A percentile compares a stretch with the other conserved stretches of the same genome.
Conservation (phyloP, 2,888 invertebrate genomes). For the Lapara coniferarum region DNA sequence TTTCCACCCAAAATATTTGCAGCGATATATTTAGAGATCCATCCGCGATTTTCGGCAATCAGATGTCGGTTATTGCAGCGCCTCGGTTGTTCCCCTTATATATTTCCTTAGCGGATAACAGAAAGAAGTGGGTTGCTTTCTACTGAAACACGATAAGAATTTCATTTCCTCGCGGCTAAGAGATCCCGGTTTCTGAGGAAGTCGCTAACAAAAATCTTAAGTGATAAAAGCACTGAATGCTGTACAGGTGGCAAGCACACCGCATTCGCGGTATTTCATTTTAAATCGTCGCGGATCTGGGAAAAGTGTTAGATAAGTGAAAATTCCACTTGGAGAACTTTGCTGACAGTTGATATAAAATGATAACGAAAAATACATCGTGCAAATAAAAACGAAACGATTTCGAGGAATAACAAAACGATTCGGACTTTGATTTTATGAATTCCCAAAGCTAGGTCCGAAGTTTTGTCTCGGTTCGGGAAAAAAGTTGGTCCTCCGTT, state of each 20-base stretch:
- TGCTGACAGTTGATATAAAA: constrained; percentile 32
- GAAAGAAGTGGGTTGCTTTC: constrained; percentile 76
- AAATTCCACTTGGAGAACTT: constrained; percentile 20
- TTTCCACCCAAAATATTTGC: constrained; percentile 47
- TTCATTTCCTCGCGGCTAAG: constrained; percentile 80
- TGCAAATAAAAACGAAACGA: constrained; percentile 50
- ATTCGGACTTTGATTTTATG: constrained; percentile 74
- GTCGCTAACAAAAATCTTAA: constrained; percentile 79
- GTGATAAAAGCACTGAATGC: constrained; percentile 78
- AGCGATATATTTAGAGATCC: constrained; percentile 61
- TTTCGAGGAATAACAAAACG: constrained; percentile 70
- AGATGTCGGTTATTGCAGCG: constrained; percentile 71
- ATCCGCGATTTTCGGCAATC: constrained; percentile 71
- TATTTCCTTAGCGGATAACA: constrained; percentile 79
- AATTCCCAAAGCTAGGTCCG: constrained; percentile 80
- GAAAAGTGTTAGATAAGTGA: constrained; percentile 30
- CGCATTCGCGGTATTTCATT: constrained; percentile 44
- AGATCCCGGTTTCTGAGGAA: constrained; percentile 79
- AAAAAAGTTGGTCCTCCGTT: constrained; percentile 57
- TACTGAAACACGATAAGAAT: constrained; percentile 81
- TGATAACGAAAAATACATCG: constrained; percentile 40
- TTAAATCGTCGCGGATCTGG: constrained; percentile 36
- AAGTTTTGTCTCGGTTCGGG: constrained; percentile 68
- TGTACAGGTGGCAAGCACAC: constrained; percentile 59
- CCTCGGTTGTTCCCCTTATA: constrained; percentile 64